phyloP scores from a whole-genome alignment of 2,113 vertebrate genomes.

The Dromaius novaehollandiae region DNA sequence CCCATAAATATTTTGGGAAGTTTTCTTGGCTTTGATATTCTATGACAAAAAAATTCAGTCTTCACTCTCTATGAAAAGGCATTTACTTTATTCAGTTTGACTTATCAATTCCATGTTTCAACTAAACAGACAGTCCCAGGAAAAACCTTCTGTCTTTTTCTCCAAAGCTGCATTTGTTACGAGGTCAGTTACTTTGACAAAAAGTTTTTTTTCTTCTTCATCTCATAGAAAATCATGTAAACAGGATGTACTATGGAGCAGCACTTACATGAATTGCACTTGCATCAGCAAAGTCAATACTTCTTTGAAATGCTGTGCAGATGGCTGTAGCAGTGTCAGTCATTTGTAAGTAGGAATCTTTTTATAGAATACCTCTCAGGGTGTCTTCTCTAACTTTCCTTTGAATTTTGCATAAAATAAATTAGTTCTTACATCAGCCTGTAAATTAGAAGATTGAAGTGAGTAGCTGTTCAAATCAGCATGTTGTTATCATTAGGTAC shows the following conservation, averaged over 20 bases:
- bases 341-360: neutral
- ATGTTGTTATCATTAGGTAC: conserved; percentile 22
- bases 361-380: conserved; percentile 13
- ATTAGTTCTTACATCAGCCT: neutral
- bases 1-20: neutral
- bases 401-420: conserved; percentile 53
- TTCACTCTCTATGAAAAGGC: neutral
- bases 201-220: neutral
- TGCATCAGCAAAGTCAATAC: neutral
- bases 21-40: neutral
- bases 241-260: neutral
- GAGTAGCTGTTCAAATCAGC: conserved; percentile 29
- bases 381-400: conserved; percentile 22
- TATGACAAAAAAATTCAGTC: neutral
- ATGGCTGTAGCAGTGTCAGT: neutral
- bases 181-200: neutral
- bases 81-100: neutral
- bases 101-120: neutral
- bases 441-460: conserved; percentile 25
- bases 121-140: neutral
- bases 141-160: neutral
- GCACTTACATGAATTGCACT: neutral
- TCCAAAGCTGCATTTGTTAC: neutral
- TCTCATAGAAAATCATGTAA: neutral
- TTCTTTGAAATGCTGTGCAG: neutral